These are phyloP conservation scores for Trigoniulus corallinus DNA, from an alignment of 1,140 invertebrate species.

Conservation along the genomic window DNA sequence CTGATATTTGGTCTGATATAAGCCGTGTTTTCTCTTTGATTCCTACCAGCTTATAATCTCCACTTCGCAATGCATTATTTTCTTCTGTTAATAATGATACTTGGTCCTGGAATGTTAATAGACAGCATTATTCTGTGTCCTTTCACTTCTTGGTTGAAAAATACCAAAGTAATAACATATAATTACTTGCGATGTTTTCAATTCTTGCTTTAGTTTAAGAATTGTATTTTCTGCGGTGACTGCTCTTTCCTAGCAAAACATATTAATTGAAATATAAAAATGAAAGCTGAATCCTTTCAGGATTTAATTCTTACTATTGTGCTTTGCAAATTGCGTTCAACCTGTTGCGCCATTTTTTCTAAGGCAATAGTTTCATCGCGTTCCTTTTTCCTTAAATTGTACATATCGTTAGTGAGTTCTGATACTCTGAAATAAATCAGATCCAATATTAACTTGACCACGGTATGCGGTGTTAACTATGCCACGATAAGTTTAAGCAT, in stretches of 20 bases:
- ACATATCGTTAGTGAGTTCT: neutral
- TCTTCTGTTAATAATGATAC: neutral
- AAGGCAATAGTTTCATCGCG: neutral
- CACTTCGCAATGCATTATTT: neutral
- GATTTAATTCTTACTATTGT: neutral
- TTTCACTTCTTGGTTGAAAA: neutral
- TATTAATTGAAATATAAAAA: neutral
- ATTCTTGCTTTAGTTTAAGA: neutral
- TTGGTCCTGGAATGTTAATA: neutral
- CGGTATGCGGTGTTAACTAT: neutral
- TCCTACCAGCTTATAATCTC: neutral
- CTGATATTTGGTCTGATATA: neutral
- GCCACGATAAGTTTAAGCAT: neutral
- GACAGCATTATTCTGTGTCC: neutral
- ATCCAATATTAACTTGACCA: neutral
- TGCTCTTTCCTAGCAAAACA: neutral
- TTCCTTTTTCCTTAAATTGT: neutral
- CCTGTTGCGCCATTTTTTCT: slow-evolving; percentile 4
- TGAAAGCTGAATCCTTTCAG: neutral
- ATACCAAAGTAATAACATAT: neutral
- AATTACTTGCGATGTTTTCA: neutral
- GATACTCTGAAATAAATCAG: neutral
- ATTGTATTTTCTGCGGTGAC: neutral
- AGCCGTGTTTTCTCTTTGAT: neutral
- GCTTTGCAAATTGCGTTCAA: slow-evolving; percentile 1